Conservation (phyloP, 2,888 invertebrate species). For the Mantis religiosa region DNA sequence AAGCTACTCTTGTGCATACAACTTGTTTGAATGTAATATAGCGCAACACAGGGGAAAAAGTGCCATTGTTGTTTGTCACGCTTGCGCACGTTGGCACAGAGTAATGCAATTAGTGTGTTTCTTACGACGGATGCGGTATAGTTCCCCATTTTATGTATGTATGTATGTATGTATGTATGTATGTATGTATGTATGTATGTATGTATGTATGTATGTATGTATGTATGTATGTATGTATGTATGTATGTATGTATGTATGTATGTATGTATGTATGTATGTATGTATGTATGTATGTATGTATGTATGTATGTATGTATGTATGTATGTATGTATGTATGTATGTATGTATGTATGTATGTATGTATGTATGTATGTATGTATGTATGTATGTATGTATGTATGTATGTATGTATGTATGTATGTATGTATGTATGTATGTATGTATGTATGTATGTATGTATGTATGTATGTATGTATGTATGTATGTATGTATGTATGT, state of each 20-base stretch:
- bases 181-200: conserved; percentile 1
- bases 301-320: conserved; percentile 7
- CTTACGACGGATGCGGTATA: too few species aligned
- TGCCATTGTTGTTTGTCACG: too few species aligned
- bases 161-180: not conserved
- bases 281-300: conserved; percentile 4
- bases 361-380: conserved; percentile 4
- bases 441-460: conserved; percentile 6
- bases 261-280: conserved; percentile 8
- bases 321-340: conserved; percentile 4
- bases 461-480: not conserved
- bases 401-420: conserved; percentile 6
- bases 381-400: conserved; percentile 2
- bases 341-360: conserved; percentile 4
- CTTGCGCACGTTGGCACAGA: too few species aligned
- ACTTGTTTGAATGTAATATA: too few species aligned
- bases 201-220: not conserved
- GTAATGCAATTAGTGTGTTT: too few species aligned
- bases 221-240: conserved; percentile 4
- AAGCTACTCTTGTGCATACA: too few species aligned
- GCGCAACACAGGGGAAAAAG: too few species aligned
- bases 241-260: conserved; percentile 2
- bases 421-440: conserved; percentile 6
- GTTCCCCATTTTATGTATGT: too few species aligned
- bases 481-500: not conserved